Evolutionary conservation across 2,888 invertebrate species (phyloP).

Genomic region (Temnothorax unifasciatus): DNA sequence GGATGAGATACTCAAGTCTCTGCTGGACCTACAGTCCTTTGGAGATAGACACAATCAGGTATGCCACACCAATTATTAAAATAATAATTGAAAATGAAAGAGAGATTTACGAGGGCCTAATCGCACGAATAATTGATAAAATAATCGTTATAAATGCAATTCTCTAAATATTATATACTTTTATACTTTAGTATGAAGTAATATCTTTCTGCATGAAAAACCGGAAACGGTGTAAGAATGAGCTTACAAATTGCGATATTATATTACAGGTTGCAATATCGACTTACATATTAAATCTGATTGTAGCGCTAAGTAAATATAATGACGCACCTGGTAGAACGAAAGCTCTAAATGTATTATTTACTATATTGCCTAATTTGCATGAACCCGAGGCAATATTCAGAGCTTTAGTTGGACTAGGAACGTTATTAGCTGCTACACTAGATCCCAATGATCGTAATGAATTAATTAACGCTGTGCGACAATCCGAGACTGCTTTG

Average conservation of each 20-base stretch:
- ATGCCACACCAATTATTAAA: conserved; percentile 42
- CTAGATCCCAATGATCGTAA: conserved; percentile 81
- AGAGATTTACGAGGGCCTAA: not conserved
- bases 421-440: conserved; percentile 89
- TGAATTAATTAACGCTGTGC: conserved; percentile 78
- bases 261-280: conserved; percentile 91
- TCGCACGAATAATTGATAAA: conserved; percentile 7
- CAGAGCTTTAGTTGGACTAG: conserved; percentile 92
- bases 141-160: conserved; percentile 6
- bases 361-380: conserved; percentile 87
- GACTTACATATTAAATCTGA: conserved; percentile 91
- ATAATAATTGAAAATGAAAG: conserved; percentile 16
- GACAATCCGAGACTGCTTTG: conserved; percentile 78
- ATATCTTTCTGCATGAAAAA: conserved; percentile 37
- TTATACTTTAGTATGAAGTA: not conserved
- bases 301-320: conserved; percentile 89
- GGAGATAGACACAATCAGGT: conserved; percentile 90
- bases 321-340: conserved; percentile 87
- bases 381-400: conserved; percentile 92
- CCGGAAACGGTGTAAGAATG: conserved; percentile 67
- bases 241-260: conserved; percentile 15
- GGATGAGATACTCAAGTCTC: conserved; percentile 88
- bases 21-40: conserved; percentile 87
- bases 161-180: not conserved
- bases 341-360: conserved; percentile 87